Percentiles rank a stretch among this genome's conserved stretches.
These are phyloP conservation scores for Threskiornis aethiopicus DNA, from an alignment of 2,797 vertebrate genomes.

Conservation along the genomic window DNA sequence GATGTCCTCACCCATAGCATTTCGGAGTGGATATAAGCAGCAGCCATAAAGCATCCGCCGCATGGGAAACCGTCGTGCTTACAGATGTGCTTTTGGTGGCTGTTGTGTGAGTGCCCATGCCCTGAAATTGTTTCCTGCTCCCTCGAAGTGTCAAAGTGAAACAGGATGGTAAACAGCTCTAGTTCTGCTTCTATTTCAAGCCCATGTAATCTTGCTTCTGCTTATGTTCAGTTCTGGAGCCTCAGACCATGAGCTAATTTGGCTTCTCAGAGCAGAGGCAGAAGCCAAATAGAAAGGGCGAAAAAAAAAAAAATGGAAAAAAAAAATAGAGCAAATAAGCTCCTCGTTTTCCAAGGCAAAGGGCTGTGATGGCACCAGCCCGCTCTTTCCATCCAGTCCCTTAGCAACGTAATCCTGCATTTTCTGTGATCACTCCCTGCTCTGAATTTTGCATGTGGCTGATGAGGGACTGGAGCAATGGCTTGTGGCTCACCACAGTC, in stretches of 20 bases:
- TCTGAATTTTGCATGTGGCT: accelerated
- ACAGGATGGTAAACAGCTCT: not conserved
- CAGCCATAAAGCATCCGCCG: not conserved
- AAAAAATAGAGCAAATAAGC: not conserved
- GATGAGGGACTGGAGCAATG: not conserved
- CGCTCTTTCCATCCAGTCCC: not conserved
- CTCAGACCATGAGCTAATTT: conserved; percentile 66
- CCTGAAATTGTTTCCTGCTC: not conserved
- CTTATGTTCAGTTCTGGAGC: not conserved
- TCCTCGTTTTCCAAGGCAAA: not conserved
- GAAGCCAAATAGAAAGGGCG: not conserved
- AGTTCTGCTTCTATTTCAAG: conserved; percentile 3
- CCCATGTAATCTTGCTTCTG: not conserved
- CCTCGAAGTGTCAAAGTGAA: not conserved
- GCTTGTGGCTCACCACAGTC: not conserved
- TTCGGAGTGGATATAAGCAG: not conserved
- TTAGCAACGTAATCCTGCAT: not conserved
- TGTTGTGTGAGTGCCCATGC: not conserved
- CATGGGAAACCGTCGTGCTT: not conserved
- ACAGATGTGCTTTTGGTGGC: not conserved
- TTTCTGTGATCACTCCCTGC: not conserved
- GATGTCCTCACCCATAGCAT: not conserved
- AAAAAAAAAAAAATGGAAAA: not conserved
- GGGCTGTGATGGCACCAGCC: not conserved
- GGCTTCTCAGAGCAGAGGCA: not conserved